Percentiles rank a stretch among this genome's conserved stretches.
These are phyloP conservation scores for Nesoenas mayeri DNA, from an alignment of 2,113 vertebrate species.

Conservation along the genomic window DNA sequence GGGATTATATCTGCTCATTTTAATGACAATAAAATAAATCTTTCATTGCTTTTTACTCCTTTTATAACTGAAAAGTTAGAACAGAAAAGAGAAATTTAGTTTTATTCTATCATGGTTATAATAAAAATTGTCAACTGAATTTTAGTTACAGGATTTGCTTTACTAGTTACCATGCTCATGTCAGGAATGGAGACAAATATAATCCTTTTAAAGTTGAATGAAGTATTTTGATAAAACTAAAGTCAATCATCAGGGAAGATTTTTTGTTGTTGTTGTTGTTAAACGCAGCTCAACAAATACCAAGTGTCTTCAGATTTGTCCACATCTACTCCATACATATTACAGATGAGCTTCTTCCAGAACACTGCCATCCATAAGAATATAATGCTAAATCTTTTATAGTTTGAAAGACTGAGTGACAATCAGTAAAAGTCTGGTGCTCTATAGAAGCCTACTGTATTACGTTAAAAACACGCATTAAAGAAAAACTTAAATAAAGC, in stretches of 20 bases:
- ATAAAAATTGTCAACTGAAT: neutral
- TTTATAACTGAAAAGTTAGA: neutral
- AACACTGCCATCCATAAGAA: neutral
- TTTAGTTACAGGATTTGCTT: neutral
- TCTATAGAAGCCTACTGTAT: neutral
- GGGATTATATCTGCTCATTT: constrained; percentile 19
- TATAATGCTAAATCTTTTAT: neutral
- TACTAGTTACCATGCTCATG: neutral
- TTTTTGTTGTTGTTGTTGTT: neutral
- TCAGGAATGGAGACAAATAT: neutral
- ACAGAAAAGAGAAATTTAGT: neutral
- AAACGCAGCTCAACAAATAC: neutral
- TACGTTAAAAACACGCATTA: neutral
- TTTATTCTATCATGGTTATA: neutral
- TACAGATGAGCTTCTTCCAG: neutral
- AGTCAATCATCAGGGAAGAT: neutral
- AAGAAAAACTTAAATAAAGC: neutral
- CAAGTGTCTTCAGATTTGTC: neutral
- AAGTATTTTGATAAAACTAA: neutral
- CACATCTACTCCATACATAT: neutral
- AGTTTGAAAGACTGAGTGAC: neutral
- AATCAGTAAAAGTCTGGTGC: neutral
- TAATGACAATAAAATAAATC: constrained; percentile 9
- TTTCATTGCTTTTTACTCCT: neutral
- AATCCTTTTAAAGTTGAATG: neutral